phyloP scores from a whole-genome alignment of 2,888 invertebrate genomes.

The Leptogaster cylindrica region DNA sequence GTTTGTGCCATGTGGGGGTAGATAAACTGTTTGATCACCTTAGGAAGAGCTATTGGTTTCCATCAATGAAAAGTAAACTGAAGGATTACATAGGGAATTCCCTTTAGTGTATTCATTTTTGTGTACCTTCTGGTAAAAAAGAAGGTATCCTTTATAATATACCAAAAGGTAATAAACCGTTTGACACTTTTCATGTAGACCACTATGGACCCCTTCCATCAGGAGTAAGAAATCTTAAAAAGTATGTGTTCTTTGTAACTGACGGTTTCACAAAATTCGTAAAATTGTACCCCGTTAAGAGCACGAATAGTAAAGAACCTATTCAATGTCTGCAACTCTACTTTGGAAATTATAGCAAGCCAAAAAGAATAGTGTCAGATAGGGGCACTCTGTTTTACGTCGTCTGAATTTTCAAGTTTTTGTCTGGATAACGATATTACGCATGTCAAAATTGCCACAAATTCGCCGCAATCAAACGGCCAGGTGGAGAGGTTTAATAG shows the following conservation, averaged over 20 bases:
- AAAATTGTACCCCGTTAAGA: slow-evolving; percentile 47
- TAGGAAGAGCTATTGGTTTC: slow-evolving; percentile 52
- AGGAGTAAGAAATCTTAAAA: slow-evolving; percentile 51
- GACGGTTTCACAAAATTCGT: slow-evolving; percentile 52
- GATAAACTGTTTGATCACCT: slow-evolving; percentile 50
- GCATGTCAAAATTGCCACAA: slow-evolving; percentile 42
- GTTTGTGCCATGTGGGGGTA: slow-evolving; percentile 52
- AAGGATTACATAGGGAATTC: slow-evolving; percentile 20
- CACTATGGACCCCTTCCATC: slow-evolving; percentile 53
- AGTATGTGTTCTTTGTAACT: slow-evolving; percentile 39
- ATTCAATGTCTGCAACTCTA: slow-evolving; percentile 26
- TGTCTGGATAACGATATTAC: slow-evolving; percentile 10
- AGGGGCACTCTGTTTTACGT: slow-evolving; percentile 38
- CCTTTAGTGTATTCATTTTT: slow-evolving; percentile 41
- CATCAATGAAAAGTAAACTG: slow-evolving; percentile 49
- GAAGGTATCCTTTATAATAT: slow-evolving; percentile 52
- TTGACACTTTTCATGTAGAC: slow-evolving; percentile 45
- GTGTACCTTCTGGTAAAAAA: slow-evolving; percentile 35
- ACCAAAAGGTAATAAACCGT: slow-evolving; percentile 50
- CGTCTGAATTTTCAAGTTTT: slow-evolving; percentile 27
- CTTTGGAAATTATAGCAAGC: slow-evolving; percentile 20
- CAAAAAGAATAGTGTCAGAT: slow-evolving; percentile 36
- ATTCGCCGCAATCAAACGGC: slow-evolving; percentile 38
- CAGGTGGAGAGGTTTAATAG: slow-evolving; percentile 40
- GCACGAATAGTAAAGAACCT: slow-evolving; percentile 31